These are phyloP conservation scores for Parnassius smintheus DNA, from an alignment of 2,888 invertebrate species.

Conservation along the genomic window DNA sequence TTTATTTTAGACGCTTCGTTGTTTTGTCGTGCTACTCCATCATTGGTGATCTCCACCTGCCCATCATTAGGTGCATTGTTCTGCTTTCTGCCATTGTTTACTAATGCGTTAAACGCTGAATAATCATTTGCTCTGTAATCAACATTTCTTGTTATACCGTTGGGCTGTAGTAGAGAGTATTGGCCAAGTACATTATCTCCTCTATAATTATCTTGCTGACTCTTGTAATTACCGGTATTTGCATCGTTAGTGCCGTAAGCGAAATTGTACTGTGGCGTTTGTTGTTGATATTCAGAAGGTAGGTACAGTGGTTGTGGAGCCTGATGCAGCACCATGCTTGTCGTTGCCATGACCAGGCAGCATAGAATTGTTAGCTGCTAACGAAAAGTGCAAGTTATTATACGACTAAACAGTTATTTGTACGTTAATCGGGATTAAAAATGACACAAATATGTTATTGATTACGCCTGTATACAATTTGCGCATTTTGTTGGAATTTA, in stretches of 20 bases:
- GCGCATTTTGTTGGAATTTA: constrained; percentile 6
- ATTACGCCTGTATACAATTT: neutral
- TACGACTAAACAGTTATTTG: neutral
- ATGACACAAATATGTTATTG: no score
- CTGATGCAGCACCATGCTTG: constrained; percentile 54
- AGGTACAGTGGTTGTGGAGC: constrained; percentile 26
- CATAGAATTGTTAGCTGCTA: constrained; percentile 14
- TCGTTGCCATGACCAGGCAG: constrained; percentile 48
- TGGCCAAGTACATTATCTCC: constrained; percentile 72
- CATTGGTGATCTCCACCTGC: constrained; percentile 9
- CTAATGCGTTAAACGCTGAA: constrained; percentile 73
- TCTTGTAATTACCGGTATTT: constrained; percentile 74
- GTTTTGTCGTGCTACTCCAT: constrained; percentile 5
- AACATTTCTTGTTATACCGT: constrained; percentile 72
- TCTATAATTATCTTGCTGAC: constrained; percentile 67
- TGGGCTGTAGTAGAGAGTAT: constrained; percentile 73
- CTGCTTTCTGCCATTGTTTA: constrained; percentile 52
- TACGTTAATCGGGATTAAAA: no score
- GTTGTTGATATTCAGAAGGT: constrained; percentile 25
- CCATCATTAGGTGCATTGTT: constrained; percentile 9
- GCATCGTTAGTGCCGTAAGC: constrained; percentile 74
- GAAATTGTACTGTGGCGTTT: constrained; percentile 69
- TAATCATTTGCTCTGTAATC: constrained; percentile 76
- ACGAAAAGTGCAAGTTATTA: neutral
- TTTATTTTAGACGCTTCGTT: constrained; percentile 11